A percentile compares a stretch with the other conserved stretches of the same genome.
These are phyloP conservation scores for Strigamia crassipes DNA, from an alignment of 2,888 invertebrate genomes.

Conservation along the genomic window DNA sequence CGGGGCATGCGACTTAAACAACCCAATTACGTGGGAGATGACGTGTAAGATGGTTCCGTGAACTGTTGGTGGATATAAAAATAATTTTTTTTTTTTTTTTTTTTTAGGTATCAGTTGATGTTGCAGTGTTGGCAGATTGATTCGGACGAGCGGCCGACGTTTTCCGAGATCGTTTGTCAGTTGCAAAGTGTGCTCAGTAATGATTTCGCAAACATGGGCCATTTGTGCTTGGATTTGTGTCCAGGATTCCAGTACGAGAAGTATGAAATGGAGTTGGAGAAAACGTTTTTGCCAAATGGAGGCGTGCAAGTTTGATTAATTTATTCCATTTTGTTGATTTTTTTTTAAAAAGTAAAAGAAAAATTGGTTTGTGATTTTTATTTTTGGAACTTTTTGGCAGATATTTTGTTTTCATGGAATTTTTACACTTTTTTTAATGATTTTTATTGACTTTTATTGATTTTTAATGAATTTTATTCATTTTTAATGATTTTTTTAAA, in stretches of 20 bases:
- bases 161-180: constrained; percentile 57
- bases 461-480: too few species aligned
- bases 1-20: constrained; percentile 75
- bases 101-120: constrained; percentile 69
- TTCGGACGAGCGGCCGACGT: constrained; percentile 76
- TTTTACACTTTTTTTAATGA: too few species aligned
- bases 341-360: neutral
- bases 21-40: constrained; percentile 74
- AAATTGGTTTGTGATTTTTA: too few species aligned
- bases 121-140: constrained; percentile 84
- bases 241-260: constrained; percentile 54
- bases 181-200: neutral
- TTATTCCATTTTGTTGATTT: neutral
- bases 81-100: neutral
- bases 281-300: neutral
- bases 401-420: too few species aligned
- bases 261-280: constrained; percentile 53
- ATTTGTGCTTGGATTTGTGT: constrained; percentile 52
- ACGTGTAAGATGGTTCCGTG: constrained; percentile 63
- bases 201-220: constrained; percentile 49
- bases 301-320: constrained; percentile 2
- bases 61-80: neutral
- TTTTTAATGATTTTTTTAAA: too few species aligned
- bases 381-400: too few species aligned
- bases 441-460: too few species aligned